Evolutionary conservation across 2,888 invertebrate genomes (phyloP), one percentile per base, ranked within the genome.

Genomic region (Crossocerus cetratus): DNA sequence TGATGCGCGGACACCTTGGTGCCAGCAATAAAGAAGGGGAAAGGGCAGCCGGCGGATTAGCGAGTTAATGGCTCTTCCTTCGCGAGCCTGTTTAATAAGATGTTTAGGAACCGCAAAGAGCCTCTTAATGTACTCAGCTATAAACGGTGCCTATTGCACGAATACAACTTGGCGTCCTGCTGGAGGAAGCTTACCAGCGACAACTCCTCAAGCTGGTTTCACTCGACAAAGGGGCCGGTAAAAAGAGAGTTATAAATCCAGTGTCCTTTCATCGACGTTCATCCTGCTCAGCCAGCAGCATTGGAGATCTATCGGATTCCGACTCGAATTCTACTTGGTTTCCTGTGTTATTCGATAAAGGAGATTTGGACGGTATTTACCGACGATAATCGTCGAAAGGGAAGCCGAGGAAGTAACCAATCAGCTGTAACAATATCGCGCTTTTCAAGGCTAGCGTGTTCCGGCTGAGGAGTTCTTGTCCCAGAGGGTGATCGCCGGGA

Each of bases 211-310:
- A 87, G 84, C 82, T 82, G 84, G 82, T 84, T 87, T 84, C 84
- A 83, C 83, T 82, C 79, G 78, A 84, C 85, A 85, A 32, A 32
- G 32, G 5, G 11, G 32, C 0, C 1, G 32, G 5, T 86, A 84
- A 87, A 84, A 83, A 80, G 76, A 79, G 61, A 87, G 86, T 87
- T 87, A 86, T 85, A 82, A 84, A 88, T 85, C 83, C 81, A 81
- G 78, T 81, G 77, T 78, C 76, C 68, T 77, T 72, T 68, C 23
- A 66, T 68, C 64, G 80, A 68, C 76, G 70, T 80, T 81, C 76
- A 80, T 71, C 75, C 58, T 42, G 53, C 59, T 71, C 59, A 64
- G 58, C 22, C 59, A 63, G 32, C 4, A 32, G 32, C 8, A 1
- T 32, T n/a, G n/a, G n/a, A n/a, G n/a, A n/a, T n/a, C n/a, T n/a